Evolutionary conservation across 1,140 invertebrate genomes (phyloP), one percentile per base, ranked within the genome.

Genomic region (Caenorhabditis latens): DNA sequence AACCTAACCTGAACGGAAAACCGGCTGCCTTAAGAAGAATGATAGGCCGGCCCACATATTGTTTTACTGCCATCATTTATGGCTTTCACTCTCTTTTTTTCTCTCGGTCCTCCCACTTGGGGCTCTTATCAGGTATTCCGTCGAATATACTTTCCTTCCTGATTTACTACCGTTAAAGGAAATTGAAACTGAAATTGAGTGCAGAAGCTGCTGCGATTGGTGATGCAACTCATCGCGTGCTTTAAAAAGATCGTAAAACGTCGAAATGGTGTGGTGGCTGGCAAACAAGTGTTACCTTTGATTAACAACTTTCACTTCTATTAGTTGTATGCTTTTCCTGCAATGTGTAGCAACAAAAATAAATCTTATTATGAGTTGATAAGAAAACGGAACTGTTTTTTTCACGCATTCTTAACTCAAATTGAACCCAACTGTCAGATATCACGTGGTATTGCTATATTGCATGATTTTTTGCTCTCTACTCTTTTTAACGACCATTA

Each of bases 51-150:
- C 46, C 71, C 50, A 53, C 46, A 79, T 50, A 79, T 50, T 79
- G 46, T 79, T 79, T 79, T 79, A 79, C 71, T 50, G 71, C 71
- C 71, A 50, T 32, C 71, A 79, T 79, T 79, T 50, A 79, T 50
- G 71, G 71, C 71, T 79, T 46, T 79, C n/a, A 53, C 71, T 21
- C 63, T 50, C 46, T 71, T 71, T 50, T 8, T 13, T n/a, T 71
- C 65, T 71, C 65, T 50, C n/a, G 46, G 46, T 50, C 50, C 71
- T 79, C 71, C 19, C 46, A 50, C 40, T 24, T 0, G 13, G n/a
- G 24, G 46, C 71, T 79, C 19, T 79, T 79, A 79, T 79, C 71
- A 79, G 42, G 19, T n/a, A 79, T 24, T 50, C n/a, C n/a, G 0
- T 11, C 7, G 24, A 50, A 50, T 79, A 50, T 24, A 79, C 46